Evolutionary conservation across 64 coral and sea anemone species (phyloP).

Genomic region (Pocillopora verrucosa): DNA sequence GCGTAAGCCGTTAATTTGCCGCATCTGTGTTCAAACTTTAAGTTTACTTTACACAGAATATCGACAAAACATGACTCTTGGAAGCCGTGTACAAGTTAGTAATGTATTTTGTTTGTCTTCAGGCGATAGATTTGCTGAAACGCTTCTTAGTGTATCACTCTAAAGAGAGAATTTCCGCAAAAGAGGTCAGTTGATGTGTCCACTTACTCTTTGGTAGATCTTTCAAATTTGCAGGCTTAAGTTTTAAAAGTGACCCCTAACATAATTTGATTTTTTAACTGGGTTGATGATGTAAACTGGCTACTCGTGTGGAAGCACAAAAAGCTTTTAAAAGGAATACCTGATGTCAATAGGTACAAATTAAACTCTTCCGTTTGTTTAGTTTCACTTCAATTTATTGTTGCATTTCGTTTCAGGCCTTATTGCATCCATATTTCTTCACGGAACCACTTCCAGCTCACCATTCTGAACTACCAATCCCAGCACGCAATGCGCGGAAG

Average conservation of each 20-base stretch:
- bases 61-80: too few species aligned
- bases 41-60: background rate
- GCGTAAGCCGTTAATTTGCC: too few species aligned
- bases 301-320: too few species aligned
- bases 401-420: conserved; percentile 47
- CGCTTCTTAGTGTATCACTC: conserved; percentile 96
- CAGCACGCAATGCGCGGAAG: conserved; percentile 78
- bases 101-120: background rate
- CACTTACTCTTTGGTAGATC: too few species aligned
- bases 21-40: background rate
- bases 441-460: conserved; percentile 95
- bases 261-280: background rate
- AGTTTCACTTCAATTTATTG: background rate
- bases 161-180: conserved; percentile 88
- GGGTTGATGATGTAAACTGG: too few species aligned
- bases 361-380: background rate
- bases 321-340: too few species aligned
- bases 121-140: conserved; percentile 94
- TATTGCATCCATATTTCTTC: conserved; percentile 99
- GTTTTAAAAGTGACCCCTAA: too few species aligned
- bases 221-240: too few species aligned
- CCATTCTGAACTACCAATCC: conserved; percentile 94
- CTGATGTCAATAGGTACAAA: background rate
- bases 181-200: conserved; percentile 56
- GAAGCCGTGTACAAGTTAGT: too few species aligned